These are phyloP conservation scores for Penelope pileata DNA, from an alignment of 2,113 vertebrate genomes.

Conservation along the genomic window DNA sequence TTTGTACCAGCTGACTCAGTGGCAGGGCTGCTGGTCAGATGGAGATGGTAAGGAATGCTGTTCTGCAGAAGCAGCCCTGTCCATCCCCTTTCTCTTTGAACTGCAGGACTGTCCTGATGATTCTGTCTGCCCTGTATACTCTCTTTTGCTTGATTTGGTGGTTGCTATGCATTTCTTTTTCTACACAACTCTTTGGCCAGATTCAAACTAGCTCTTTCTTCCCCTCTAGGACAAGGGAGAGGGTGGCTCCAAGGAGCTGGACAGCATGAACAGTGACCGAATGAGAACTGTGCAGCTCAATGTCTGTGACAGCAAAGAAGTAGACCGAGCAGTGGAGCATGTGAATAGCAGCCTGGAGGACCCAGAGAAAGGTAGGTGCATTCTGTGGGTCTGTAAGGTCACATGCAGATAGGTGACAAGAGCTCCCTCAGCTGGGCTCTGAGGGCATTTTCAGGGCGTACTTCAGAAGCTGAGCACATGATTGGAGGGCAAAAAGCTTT, in stretches of 20 bases:
- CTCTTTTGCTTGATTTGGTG: not conserved
- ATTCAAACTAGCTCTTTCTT: not conserved
- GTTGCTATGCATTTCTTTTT: not conserved
- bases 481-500: not conserved
- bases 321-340: constrained; percentile 65
- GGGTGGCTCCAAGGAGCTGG: constrained; percentile 77
- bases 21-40: not conserved
- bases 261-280: constrained; percentile 76
- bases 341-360: constrained; percentile 69
- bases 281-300: constrained; percentile 82
- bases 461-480: not conserved
- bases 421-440: not conserved
- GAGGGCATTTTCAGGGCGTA: not conserved
- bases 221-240: constrained; percentile 75
- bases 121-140: not conserved
- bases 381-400: not conserved
- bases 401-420: not conserved
- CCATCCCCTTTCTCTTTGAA: not conserved
- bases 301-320: constrained; percentile 76
- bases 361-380: constrained; percentile 72
- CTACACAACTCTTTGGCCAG: not conserved
- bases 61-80: not conserved
- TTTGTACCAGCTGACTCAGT: not conserved
- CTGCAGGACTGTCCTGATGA: not conserved
- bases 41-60: not conserved